These are phyloP conservation scores for Melangyna quadrimaculata DNA, from an alignment of 2,888 invertebrate genomes.

Conservation along the genomic window DNA sequence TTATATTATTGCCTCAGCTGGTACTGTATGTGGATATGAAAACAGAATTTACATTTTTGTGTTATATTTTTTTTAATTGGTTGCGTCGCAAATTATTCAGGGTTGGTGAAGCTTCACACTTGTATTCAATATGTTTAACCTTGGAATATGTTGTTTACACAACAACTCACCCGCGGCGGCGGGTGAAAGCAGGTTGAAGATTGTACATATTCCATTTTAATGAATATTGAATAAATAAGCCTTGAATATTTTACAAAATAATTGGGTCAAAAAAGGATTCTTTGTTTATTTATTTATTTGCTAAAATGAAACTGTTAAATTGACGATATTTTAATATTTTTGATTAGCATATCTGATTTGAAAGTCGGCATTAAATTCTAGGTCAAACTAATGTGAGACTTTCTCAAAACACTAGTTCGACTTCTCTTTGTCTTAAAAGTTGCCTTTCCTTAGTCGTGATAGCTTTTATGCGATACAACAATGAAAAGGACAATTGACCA, in stretches of 20 bases:
- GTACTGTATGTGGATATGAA: not conserved
- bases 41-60: constrained; percentile 16
- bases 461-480: not conserved
- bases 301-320: not conserved
- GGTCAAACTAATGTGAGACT: too few species aligned
- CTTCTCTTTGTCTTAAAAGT: not conserved
- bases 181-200: not conserved
- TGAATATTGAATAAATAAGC: not conserved
- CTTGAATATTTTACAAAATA: constrained; percentile 14
- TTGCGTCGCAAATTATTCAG: constrained; percentile 13
- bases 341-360: too few species aligned
- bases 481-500: not conserved
- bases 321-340: not conserved
- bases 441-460: not conserved
- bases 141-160: not conserved
- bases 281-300: not conserved
- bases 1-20: not conserved
- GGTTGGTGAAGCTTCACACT: not conserved
- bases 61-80: constrained; percentile 38
- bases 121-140: constrained; percentile 13
- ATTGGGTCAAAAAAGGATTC: constrained; percentile 7
- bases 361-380: too few species aligned
- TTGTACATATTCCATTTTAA: not conserved
- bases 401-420: too few species aligned
- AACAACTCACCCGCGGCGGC: too few species aligned